Evolutionary conservation across 1,140 invertebrate species (phyloP), one percentile per base, ranked within the genome.

Genomic region (Hyles vespertilio): DNA sequence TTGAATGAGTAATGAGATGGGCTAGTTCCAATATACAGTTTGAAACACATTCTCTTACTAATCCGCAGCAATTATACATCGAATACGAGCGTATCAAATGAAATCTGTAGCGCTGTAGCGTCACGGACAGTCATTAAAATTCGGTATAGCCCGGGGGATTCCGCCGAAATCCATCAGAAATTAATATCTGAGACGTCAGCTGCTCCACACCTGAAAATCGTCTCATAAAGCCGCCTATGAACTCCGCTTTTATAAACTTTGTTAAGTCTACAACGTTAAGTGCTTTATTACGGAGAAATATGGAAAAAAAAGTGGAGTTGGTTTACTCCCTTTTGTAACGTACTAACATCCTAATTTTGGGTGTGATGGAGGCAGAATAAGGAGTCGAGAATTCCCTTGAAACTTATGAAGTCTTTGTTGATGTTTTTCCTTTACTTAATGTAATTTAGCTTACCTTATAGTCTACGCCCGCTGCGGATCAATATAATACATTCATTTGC

Each of bases 211-310:
- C 79, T 79, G 76, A 63, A 68, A 75, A 79, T 84, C 68, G 60
- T 73, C 72, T 76, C 80, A 78, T 83, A 83, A 79, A 81, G 76
- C 70, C 70, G 73, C 71, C 74, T 81, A 79, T 84, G 71, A 81
- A 84, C 77, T 84, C 70, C 44, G 69, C 71, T 77, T 75, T 79
- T 80, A 81, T 70, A 80, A 78, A 81, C 63, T 80, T 83, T 73
- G 67, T 57, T 59, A 65, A 74, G 59, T 61, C 58, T 60, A 68
- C 63, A 61, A 58, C 56, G 66, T 67, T 66, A 63, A 63, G 66
- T 61, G 63, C 56, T 65, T 61, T 54, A 63, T 62, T 56, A 51
- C 53, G 9, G 43, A 44, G 51, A 52, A 61, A 51, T 51, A 40
- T 32, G 50, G 43, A 58, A 63, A 66, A 63, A 66, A 67, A 62